Conservation (phyloP, 2,113 vertebrate genomes). For the Neodon shergylaensis region DNA sequence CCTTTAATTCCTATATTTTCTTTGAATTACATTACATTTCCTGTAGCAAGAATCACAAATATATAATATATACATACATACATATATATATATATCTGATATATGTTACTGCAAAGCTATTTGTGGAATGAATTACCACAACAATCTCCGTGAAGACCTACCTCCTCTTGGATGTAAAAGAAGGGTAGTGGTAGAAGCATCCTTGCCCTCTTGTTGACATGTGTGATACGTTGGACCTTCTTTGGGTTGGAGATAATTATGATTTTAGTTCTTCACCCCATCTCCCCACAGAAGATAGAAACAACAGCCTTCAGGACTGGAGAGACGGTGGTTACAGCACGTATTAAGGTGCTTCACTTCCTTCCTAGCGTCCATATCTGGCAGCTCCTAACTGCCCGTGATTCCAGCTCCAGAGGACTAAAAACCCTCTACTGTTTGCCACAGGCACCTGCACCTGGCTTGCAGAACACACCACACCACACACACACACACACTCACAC, state of each 20-base stretch:
- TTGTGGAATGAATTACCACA: no score
- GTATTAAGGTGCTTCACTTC: not conserved
- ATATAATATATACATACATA: no score
- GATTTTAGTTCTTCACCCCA: not conserved
- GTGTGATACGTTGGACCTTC: not conserved
- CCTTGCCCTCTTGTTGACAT: not conserved
- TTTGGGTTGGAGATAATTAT: conserved; percentile 22
- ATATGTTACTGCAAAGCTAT: no score
- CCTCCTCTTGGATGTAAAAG: not conserved
- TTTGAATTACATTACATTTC: not conserved
- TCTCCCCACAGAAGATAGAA: not conserved
- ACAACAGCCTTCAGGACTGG: not conserved
- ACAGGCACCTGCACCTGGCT: not conserved
- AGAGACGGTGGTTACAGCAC: no score
- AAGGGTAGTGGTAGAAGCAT: not conserved
- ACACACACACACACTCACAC: no score
- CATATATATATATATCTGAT: no score
- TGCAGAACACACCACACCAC: no score
- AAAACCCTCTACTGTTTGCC: no score
- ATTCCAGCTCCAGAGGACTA: not conserved
- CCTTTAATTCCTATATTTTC: not conserved
- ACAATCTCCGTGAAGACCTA: not conserved
- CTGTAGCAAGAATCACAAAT: no score
- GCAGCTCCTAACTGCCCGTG: not conserved
- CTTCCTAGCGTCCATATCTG: not conserved